Percentiles rank a stretch among this genome's conserved stretches.
Conservation (phyloP, 2,797 vertebrate species). For the Onychomys leucogaster region DNA sequence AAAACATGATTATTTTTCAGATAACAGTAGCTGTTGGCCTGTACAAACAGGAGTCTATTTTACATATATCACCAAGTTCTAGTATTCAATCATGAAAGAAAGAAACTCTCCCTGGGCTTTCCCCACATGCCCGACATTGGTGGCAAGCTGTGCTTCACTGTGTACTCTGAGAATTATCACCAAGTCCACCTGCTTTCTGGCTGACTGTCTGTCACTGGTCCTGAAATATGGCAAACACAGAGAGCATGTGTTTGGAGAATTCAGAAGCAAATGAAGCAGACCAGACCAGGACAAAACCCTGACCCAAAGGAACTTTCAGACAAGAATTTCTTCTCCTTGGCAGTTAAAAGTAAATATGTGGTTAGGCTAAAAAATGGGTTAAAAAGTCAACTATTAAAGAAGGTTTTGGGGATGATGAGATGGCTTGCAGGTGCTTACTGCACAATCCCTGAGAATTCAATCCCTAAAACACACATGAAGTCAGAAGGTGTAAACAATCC, state of each 20-base stretch:
- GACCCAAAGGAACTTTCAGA: not conserved
- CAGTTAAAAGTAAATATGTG: not conserved
- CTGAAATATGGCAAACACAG: conserved; percentile 39
- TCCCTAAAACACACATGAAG: not conserved
- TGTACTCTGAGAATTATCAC: conserved; percentile 80
- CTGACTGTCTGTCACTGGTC: conserved; percentile 79
- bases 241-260: not conserved
- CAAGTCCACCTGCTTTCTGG: conserved; percentile 76
- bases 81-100: conserved; percentile 89
- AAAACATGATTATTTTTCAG: conserved; percentile 88
- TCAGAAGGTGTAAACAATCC: not conserved
- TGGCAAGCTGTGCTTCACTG: conserved; percentile 89
- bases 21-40: conserved; percentile 89
- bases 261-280: not conserved
- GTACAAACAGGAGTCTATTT: conserved; percentile 83
- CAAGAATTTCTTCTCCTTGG: not conserved
- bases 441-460: not conserved
- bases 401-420: not conserved
- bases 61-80: conserved; percentile 85
- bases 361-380: not conserved
- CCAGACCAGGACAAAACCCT: not conserved
- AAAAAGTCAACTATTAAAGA: conserved; percentile 13
- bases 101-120: conserved; percentile 87
- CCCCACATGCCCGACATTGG: conserved; percentile 89
- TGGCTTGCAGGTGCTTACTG: not conserved